Base-by-base conservation (phyloP, 2,888 invertebrate genomes). In the Phalera bucephala region DNA sequence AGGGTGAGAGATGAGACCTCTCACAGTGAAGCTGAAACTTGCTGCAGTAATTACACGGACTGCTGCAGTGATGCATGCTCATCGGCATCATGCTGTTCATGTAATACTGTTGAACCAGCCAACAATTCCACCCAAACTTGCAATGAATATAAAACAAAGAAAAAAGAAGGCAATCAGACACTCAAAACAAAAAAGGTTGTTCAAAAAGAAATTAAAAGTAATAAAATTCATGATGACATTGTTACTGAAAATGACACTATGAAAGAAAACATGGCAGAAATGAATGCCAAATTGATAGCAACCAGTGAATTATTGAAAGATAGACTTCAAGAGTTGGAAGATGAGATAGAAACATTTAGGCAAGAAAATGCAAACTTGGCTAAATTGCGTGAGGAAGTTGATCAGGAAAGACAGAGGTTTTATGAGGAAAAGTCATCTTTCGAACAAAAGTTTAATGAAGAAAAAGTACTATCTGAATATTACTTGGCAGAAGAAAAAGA, bases 401-500 rank as follows among this genome's bases (percentile, higher is more conserved):
- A 93, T 50, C 69, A 90, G 14, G 93, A 93, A 45, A 91, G 90
- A 56, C 91, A 91, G 40, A 91, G 91, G 48, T 91, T 93, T 57
- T 85, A 90, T 33, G 92, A 93, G 64, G 93, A 94, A 41, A 92
- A 92, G 59, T 73, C 87, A 25, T 77, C 82, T 28, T 87, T 90
- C 55, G 88, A 91, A 65, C 91, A 92, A 38, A 92, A 92, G 37
- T 83, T 93, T 17, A 91, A 93, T 63, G 93, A 93, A 70, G 93
- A 94, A 45, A 91, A 92, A 68, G 91, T 93, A 31, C 85, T 92
- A 52, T 83, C 92, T 13, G 93, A 94, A 68, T 92, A 92, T 52
- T 91, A 91, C 70, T 70, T 94, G 55, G 92, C 93, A 40, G 94
- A 94, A 58, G 94, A 94, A 70, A 93, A 92, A 47, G 92, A 93